Base-by-base conservation (phyloP, 2,888 invertebrate genomes). In the Drosophila kanekoi region DNA sequence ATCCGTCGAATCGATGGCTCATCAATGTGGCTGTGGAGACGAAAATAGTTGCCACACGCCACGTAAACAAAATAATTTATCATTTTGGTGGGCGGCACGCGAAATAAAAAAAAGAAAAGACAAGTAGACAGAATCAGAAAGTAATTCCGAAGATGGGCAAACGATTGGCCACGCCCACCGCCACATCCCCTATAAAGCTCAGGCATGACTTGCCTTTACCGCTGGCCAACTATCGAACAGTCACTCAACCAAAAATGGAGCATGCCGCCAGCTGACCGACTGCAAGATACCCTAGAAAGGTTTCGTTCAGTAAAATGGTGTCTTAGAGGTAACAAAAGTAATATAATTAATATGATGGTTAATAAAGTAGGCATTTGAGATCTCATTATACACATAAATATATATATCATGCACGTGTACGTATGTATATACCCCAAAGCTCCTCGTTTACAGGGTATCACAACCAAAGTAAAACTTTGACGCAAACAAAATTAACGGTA, bases 51-150 rank as follows among this genome's bases (percentile, higher is more conserved):
- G 53, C 53, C 57, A 8, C 48, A 58, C 44, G 49, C 57, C 57
- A 61, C 67, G 87, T 83, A 81, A 81, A 83, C 80, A 86, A 86
- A 80, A 86, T 81, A 83, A 86, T 81, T 86, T 81, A 83, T 81
- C 72, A 81, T 81, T 75, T 72, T n/a, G 58, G 43, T 33, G 57
- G 53, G 40, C 53, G 44, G 28, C 52, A 41, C 47, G 53, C 49
- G 44, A 37, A 32, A 44, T 52, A 45, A 32, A 9, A 16, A 4
- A 35, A 1, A 32, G 51, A 3, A 18, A 16, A 8, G 20, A 61
- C 9, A n/a, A 14, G 47, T 16, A 35, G 38, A 40, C 37, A 47
- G 37, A 47, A 47, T 35, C 43, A 44, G 20, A 68, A 76, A 63
- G 59, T 57, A 57, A 60, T 57, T 56, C 63, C 8, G n/a, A 2